Percentiles rank a stretch among this genome's conserved stretches.
Conservation (phyloP, 2,888 invertebrate species). For the Perizoma affinitatum region DNA sequence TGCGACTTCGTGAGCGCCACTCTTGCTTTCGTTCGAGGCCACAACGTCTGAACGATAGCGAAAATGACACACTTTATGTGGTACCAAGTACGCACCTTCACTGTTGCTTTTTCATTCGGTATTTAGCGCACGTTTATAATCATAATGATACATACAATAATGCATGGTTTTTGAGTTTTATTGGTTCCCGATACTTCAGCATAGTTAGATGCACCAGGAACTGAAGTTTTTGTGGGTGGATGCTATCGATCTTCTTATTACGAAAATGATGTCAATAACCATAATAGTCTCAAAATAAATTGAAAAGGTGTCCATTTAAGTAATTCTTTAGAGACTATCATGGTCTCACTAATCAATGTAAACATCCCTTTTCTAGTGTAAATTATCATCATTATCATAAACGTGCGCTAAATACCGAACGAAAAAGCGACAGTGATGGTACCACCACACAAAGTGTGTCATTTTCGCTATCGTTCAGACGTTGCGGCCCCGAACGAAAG, state of each 20-base stretch:
- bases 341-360: too few relatives aligned
- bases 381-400: conserved; percentile 45
- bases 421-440: conserved; percentile 69
- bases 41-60: conserved; percentile 77
- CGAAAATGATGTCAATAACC: too few relatives aligned
- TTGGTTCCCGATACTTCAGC: too few relatives aligned
- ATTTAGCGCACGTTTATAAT: conserved; percentile 73
- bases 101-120: conserved; percentile 75
- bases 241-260: too few relatives aligned
- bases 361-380: too few relatives aligned
- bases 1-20: conserved; percentile 62
- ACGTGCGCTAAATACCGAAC: conserved; percentile 75
- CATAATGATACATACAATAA: too few relatives aligned
- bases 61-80: conserved; percentile 76
- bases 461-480: conserved; percentile 82
- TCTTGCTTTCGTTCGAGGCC: conserved; percentile 79
- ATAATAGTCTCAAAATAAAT: too few relatives aligned
- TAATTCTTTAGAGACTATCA: too few relatives aligned
- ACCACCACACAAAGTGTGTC: conserved; percentile 66
- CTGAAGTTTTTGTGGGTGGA: too few relatives aligned
- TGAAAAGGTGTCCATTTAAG: too few relatives aligned
- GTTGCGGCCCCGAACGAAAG: conserved; percentile 75
- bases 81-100: conserved; percentile 49
- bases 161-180: too few relatives aligned
- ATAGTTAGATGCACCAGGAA: too few relatives aligned